A percentile compares a stretch with the other conserved stretches of the same genome.
Evolutionary conservation across 1,140 invertebrate genomes (phyloP).

Genomic region (Zaprionus taronus): DNA sequence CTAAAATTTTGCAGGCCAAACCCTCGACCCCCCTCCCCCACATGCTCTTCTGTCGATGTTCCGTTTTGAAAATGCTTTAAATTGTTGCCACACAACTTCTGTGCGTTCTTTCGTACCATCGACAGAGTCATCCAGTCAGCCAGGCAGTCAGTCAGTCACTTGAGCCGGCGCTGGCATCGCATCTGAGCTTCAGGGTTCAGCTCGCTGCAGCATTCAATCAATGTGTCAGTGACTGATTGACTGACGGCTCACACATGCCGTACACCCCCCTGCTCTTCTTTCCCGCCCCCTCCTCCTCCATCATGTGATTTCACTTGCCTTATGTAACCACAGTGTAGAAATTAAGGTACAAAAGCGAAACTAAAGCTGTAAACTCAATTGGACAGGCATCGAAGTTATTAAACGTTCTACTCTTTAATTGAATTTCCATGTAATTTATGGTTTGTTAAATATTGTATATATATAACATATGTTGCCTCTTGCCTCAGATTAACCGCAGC

Average conservation of each 20-base stretch:
- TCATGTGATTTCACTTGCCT: not conserved
- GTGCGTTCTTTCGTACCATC: not conserved
- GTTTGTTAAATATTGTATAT: not conserved
- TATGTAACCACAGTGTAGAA: conserved; percentile 4
- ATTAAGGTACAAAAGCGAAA: conserved; percentile 1
- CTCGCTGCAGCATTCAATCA: conserved; percentile 45
- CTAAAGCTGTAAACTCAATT: conserved; percentile 9
- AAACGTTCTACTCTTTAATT: conserved; percentile 12
- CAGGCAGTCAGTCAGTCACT: not conserved
- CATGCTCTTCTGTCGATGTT: conserved; percentile 31
- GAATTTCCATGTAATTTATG: conserved; percentile 19
- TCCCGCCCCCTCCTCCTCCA: not conserved
- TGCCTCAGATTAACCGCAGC: conserved; percentile 58
- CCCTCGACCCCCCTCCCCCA: no score
- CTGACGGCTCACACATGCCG: conserved; percentile 22
- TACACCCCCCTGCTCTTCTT: not conserved
- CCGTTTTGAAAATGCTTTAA: conserved; percentile 62
- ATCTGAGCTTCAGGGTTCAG: conserved; percentile 21
- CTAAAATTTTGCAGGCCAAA: conserved; percentile 15
- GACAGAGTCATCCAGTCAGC: not conserved
- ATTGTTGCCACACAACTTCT: conserved; percentile 22
- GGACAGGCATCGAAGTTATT: conserved; percentile 12
- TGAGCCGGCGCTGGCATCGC: conserved; percentile 12
- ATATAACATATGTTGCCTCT: conserved; percentile 29
- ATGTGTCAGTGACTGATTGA: conserved; percentile 50